Conservation (phyloP, 2,113 vertebrate genomes). For the Octodon degus region DNA sequence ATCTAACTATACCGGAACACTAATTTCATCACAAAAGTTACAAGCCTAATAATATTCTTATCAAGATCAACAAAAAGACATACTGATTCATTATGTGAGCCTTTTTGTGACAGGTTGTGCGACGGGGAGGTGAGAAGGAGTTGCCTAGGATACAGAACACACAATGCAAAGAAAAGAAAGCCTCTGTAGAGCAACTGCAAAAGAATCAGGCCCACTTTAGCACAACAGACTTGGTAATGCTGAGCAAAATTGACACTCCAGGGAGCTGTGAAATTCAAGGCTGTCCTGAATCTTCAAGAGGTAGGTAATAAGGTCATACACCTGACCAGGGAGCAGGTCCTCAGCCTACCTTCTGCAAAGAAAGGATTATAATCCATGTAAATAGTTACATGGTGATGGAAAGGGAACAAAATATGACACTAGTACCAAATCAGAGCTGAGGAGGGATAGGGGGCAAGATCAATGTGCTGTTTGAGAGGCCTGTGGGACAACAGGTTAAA, state of each 20-base stretch:
- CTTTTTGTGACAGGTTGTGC: neutral
- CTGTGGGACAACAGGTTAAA: neutral
- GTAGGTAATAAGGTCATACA: neutral
- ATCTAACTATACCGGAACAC: neutral
- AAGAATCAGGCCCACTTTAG: neutral
- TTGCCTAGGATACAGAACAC: conserved; percentile 56
- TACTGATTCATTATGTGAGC: neutral
- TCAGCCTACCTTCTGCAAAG: neutral
- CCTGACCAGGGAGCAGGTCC: neutral
- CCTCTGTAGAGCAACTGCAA: neutral
- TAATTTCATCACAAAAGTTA: neutral
- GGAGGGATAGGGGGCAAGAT: neutral
- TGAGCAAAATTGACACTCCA: neutral
- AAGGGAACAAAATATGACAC: neutral
- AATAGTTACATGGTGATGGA: neutral
- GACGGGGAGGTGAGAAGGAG: neutral
- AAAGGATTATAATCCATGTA: neutral
- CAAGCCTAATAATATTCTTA: neutral
- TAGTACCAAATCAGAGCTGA: neutral
- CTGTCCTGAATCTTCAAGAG: neutral
- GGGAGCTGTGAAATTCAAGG: neutral
- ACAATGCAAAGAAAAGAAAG: neutral
- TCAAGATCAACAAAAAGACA: neutral
- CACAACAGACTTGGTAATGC: neutral
- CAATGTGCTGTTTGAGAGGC: neutral